Evolutionary conservation across 2,888 invertebrate species (phyloP).

Genomic region (Napeogenes inachia): DNA sequence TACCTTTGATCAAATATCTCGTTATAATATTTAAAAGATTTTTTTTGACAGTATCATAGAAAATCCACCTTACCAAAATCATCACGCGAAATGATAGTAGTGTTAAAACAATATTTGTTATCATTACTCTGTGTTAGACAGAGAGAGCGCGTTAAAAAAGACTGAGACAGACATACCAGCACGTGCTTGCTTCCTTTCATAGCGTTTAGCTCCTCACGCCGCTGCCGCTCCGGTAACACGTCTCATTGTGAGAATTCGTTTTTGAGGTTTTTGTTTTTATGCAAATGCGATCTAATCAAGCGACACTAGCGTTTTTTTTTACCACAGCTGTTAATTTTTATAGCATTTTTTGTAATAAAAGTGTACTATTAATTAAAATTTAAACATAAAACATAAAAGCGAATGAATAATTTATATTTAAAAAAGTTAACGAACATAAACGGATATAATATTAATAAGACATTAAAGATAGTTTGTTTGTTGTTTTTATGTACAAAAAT

Average conservation of each 20-base stretch:
- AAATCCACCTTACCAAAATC: no score
- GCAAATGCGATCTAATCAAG: background rate
- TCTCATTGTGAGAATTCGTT: constrained; percentile 65
- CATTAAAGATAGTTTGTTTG: no score
- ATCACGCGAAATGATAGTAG: no score
- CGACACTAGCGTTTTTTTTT: constrained; percentile 3
- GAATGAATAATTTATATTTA: no score
- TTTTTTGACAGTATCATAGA: no score
- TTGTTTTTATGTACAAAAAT: no score
- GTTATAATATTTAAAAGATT: no score
- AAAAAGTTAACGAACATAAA: no score
- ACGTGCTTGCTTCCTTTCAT: constrained; percentile 68
- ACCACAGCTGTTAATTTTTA: constrained; percentile 5
- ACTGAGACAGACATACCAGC: constrained; percentile 53
- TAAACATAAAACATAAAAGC: no score
- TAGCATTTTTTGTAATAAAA: no score
- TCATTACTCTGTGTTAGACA: background rate
- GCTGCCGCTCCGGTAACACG: constrained; percentile 64
- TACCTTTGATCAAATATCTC: background rate
- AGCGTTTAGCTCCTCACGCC: constrained; percentile 62
- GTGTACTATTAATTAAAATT: no score
- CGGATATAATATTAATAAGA: no score
- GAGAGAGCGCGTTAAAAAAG: constrained; percentile 41
- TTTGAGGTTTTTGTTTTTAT: constrained; percentile 45
- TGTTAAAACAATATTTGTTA: background rate